Evolutionary conservation across 2,113 vertebrate species (phyloP).

Genomic region (Copsychus sechellarum): DNA sequence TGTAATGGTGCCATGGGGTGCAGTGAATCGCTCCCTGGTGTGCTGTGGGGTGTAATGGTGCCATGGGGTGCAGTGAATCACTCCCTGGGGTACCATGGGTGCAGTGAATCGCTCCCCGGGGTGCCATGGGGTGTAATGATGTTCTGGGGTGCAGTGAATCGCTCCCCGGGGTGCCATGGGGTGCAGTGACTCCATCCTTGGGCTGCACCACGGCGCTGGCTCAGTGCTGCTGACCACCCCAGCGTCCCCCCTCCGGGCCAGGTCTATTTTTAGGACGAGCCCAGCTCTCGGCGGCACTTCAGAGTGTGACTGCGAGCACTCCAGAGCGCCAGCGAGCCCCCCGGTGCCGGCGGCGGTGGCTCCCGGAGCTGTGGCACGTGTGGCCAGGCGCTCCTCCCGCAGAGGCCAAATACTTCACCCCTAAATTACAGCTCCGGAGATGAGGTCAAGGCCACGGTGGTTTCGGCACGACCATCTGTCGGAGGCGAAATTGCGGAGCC

Average conservation of each 20-base stretch:
- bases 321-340: too few relatives aligned
- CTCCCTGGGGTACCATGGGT: too few relatives aligned
- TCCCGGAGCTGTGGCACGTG: not conserved
- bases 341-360: not conserved
- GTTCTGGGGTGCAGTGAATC: too few relatives aligned
- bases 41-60: too few relatives aligned
- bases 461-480: not conserved
- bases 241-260: accelerated
- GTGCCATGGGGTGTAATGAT: too few relatives aligned
- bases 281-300: too few relatives aligned
- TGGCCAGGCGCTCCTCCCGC: not conserved
- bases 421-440: not conserved
- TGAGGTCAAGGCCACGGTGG: not conserved
- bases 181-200: not conserved
- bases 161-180: too few relatives aligned
- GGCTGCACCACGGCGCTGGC: not conserved
- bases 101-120: too few relatives aligned
- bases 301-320: too few relatives aligned
- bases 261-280: not conserved
- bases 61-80: too few relatives aligned
- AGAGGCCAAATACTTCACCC: not conserved
- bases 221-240: not conserved
- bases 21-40: too few relatives aligned
- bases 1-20: too few relatives aligned
- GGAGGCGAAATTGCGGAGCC: not conserved